Conservation (phyloP, 2,888 invertebrate genomes). For the Hemistola chrysoprasaria region DNA sequence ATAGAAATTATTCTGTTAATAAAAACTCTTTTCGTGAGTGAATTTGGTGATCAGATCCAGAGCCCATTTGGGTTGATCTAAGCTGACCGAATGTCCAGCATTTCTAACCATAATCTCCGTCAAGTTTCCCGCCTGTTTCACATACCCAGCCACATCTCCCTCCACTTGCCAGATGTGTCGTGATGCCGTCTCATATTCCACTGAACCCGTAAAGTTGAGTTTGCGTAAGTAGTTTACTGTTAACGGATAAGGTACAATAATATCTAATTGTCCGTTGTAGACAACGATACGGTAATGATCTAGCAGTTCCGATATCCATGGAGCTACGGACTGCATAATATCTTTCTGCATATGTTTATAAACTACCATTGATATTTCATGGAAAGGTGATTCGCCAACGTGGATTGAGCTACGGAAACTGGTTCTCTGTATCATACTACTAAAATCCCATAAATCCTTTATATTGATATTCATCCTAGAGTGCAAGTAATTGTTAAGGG, state of each 20-base stretch:
- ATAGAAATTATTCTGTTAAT: slow-evolving; percentile 24
- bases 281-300: slow-evolving; percentile 90
- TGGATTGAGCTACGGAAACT: slow-evolving; percentile 89
- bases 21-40: slow-evolving; percentile 79
- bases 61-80: slow-evolving; percentile 90
- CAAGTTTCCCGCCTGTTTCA: slow-evolving; percentile 86
- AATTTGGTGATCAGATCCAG: slow-evolving; percentile 87
- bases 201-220: slow-evolving; percentile 85
- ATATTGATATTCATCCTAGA: slow-evolving; percentile 83
- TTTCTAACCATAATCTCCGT: slow-evolving; percentile 88
- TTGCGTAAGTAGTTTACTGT: slow-evolving; percentile 90
- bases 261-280: slow-evolving; percentile 95
- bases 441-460: slow-evolving; percentile 75
- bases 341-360: slow-evolving; percentile 87
- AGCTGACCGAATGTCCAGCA: slow-evolving; percentile 92
- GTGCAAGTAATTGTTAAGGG: slow-evolving; percentile 88
- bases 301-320: too few relatives aligned
- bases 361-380: slow-evolving; percentile 85
- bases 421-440: slow-evolving; percentile 83
- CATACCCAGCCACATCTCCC: slow-evolving; percentile 88
- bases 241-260: slow-evolving; percentile 94
- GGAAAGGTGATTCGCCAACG: slow-evolving; percentile 90
- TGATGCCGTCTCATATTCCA: slow-evolving; percentile 84
- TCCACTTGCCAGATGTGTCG: slow-evolving; percentile 87
- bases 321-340: slow-evolving; percentile 90